Evolutionary conservation across 2,113 vertebrate species (phyloP), one percentile per base, ranked within the genome.

Genomic region (Poicephalus gulielmi): DNA sequence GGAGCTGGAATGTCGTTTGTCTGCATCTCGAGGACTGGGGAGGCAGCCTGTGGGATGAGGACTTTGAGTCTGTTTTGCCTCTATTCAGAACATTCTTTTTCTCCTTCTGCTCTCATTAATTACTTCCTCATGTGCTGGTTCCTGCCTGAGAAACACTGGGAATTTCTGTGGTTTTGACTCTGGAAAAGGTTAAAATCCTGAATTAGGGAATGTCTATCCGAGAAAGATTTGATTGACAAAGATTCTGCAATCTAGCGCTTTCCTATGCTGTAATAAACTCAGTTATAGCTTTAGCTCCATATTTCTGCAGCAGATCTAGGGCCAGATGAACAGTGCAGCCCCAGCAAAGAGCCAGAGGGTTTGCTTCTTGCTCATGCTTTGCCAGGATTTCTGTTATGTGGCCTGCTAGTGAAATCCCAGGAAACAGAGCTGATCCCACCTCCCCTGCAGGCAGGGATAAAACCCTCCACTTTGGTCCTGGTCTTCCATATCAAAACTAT

Each of bases 121-220:
- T 95, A 60, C 85, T 95, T 96, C 90, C 93, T 96, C 60, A 37
- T 94, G 94, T 92, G 75, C 37, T 91, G 67, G 64, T 69, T 91
- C 57, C 84, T 85, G 87, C 62, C 41, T 80, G 78, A 76, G 91
- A 83, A 94, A 85, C 44, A 11, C 52, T 41, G 71, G 18, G 66
- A 92, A 50, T 57, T 90, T 63, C 77, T 57, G 75, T 85, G 62
- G 70, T 28, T 90, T 66, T 79, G 67, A 79, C 50, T 69, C 31
- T 80, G 82, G 67, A 91, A 91, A 74, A 85, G 67, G 68, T 88
- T 88, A 79, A 90, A 88, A 67, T 68, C 62, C 35, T 46, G 28
- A 59, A 50, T 91, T 73, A 47, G 31, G 31, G 44, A 31, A 66
- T 41, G 69, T 35, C 39, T 63, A 9, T 39, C 52, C 17, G 55